phyloP scores from a whole-genome alignment of 2,113 vertebrate genomes.

The Callospermophilus lateralis region DNA sequence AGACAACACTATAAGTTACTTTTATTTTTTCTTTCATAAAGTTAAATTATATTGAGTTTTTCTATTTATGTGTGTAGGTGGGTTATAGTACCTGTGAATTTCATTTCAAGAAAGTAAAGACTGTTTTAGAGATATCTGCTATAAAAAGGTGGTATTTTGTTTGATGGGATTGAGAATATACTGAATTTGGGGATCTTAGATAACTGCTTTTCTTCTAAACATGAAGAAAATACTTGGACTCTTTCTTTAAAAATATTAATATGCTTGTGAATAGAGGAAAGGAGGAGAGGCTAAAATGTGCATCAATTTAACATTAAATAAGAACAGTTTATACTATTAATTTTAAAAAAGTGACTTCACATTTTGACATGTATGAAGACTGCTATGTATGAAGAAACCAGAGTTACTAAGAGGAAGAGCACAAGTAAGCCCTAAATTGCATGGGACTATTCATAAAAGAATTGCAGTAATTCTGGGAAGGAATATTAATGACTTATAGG shows the following conservation, averaged over 20 bases:
- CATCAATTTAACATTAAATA: neutral
- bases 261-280: neutral
- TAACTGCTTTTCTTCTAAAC: neutral
- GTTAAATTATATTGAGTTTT: neutral
- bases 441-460: neutral
- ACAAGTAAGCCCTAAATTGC: neutral
- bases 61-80: neutral
- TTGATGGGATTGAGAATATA: conserved; percentile 21
- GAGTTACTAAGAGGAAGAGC: neutral
- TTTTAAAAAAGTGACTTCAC: neutral
- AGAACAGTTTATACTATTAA: neutral
- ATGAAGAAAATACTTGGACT: neutral
- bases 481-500: neutral
- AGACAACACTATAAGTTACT: neutral
- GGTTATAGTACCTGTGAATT: neutral
- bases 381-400: neutral
- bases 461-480: neutral
- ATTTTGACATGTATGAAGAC: neutral
- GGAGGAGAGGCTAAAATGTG: neutral
- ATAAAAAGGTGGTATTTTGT: neutral
- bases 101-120: conserved; percentile 31
- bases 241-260: conserved; percentile 37
- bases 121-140: conserved; percentile 36
- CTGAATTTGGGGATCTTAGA: neutral
- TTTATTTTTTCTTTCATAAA: neutral